Percentiles rank a stretch among this genome's conserved stretches.
phyloP scores from a whole-genome alignment of 1,140 invertebrate species.

The Gonatopus flavifemur region DNA sequence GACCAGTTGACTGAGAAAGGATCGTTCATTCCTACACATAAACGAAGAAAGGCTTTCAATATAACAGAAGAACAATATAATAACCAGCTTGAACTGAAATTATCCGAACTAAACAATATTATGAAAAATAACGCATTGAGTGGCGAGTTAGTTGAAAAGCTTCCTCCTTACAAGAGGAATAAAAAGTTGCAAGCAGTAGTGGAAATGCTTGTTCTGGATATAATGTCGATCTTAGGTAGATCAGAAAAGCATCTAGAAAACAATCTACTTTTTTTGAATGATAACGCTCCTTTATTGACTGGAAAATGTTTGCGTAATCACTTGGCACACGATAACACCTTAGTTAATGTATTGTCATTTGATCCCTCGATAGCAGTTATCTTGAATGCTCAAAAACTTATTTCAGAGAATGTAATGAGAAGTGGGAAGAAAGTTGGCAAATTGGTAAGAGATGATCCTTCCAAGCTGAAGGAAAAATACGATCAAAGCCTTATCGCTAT shows the following conservation, averaged over 20 bases:
- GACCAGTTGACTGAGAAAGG: no score
- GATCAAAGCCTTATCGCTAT: not conserved
- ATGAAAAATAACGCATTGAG: no score
- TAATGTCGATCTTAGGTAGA: constrained; percentile 16
- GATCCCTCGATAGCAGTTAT: constrained; percentile 37
- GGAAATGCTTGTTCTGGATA: constrained; percentile 16
- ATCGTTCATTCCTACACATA: no score
- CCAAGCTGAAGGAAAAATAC: constrained; percentile 9
- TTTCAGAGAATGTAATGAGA: constrained; percentile 10
- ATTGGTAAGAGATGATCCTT: not conserved
- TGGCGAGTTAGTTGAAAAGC: no score
- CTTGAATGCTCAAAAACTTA: constrained; percentile 22
- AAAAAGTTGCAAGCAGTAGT: constrained; percentile 10
- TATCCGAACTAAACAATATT: no score
- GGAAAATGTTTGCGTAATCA: constrained; percentile 52
- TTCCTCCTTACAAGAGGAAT: constrained; percentile 1
- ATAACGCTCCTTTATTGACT: constrained; percentile 53
- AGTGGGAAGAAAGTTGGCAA: not conserved
- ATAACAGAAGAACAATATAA: no score
- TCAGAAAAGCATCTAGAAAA: constrained; percentile 44
- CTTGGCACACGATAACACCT: constrained; percentile 55
- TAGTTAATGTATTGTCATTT: constrained; percentile 55
- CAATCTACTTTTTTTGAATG: constrained; percentile 51
- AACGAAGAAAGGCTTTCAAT: no score
- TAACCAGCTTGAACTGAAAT: no score